Conservation (phyloP, 2,113 vertebrate genomes). For the Psammodynastes pulverulentus region DNA sequence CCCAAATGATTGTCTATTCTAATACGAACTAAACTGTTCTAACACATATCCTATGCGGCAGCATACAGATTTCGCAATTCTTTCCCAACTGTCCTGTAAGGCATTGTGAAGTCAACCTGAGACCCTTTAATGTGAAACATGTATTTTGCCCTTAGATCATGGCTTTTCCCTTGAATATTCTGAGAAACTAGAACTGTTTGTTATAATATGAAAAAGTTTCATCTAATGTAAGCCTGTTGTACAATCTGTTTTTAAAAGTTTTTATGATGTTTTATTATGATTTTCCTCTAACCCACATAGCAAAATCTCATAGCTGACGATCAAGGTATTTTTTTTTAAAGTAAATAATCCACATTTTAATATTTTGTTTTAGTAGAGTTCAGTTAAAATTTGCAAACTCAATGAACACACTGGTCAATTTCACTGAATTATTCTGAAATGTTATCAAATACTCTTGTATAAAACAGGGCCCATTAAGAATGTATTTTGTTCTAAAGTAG, state of each 20-base stretch:
- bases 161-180: background rate
- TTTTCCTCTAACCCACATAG: background rate
- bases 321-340: background rate
- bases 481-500: background rate
- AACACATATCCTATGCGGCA: background rate
- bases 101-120: background rate
- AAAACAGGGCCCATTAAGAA: constrained; percentile 19
- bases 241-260: background rate
- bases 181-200: background rate
- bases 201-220: background rate
- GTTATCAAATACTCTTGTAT: constrained; percentile 6
- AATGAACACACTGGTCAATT: constrained; percentile 1
- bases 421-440: background rate
- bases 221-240: background rate
- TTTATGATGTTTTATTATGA: background rate
- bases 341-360: background rate
- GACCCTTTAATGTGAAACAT: background rate
- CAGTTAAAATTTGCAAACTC: background rate
- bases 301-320: background rate
- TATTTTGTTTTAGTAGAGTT: background rate
- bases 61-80: background rate
- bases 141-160: background rate
- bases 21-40: background rate
- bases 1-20: background rate
- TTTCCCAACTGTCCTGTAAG: background rate